Conservation (phyloP, 2,797 vertebrate species). For the Delichon dasypus region DNA sequence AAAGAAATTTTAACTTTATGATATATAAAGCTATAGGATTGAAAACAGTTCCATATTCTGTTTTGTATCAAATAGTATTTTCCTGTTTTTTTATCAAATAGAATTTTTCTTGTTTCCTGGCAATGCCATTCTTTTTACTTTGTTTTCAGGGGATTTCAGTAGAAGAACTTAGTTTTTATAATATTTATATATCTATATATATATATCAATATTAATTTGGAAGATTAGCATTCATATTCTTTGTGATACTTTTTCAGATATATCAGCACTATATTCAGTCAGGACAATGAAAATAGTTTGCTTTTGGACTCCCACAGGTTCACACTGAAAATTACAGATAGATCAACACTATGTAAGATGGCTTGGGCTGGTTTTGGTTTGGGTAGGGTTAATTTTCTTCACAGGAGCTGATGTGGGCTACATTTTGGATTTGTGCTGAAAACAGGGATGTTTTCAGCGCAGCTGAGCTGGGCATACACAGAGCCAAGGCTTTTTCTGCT, state of each 20-base stretch:
- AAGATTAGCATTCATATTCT: not conserved
- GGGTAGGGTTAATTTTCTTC: not conserved
- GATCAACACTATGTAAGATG: not conserved
- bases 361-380: not conserved
- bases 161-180: not conserved
- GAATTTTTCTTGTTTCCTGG: not conserved
- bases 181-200: not conserved
- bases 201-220: not conserved
- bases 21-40: not conserved
- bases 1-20: not conserved
- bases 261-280: not conserved
- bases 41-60: not conserved
- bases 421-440: not conserved
- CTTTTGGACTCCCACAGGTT: not conserved
- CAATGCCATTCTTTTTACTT: not conserved
- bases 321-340: not conserved
- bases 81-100: not conserved
- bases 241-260: not conserved
- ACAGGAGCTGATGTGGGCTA: too few relatives aligned
- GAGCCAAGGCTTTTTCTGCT: not conserved
- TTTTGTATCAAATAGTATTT: not conserved
- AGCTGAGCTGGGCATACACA: not conserved
- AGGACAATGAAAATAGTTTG: not conserved
- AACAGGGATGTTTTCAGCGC: not conserved
- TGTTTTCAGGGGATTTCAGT: not conserved